Evolutionary conservation across 2,888 invertebrate genomes (phyloP).

Genomic region (Molorchus minor): DNA sequence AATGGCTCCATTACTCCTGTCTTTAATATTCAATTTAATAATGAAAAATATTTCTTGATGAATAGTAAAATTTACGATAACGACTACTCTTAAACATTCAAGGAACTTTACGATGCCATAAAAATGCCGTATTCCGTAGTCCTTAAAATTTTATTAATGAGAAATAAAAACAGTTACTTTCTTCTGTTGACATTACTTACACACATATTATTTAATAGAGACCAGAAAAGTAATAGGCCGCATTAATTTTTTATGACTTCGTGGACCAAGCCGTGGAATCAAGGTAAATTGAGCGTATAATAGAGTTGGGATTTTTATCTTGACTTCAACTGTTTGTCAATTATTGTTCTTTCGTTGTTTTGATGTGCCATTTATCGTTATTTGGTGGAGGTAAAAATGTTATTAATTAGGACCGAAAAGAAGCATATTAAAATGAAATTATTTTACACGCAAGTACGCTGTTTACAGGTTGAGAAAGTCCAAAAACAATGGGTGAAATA

Average conservation of each 20-base stretch:
- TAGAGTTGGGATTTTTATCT: neutral
- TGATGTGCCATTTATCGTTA: too few relatives aligned
- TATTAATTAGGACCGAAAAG: too few relatives aligned
- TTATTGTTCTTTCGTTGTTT: too few relatives aligned
- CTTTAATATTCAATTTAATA: slow-evolving; percentile 27
- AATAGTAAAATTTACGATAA: slow-evolving; percentile 35
- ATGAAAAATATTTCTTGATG: slow-evolving; percentile 32
- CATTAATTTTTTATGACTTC: slow-evolving; percentile 9
- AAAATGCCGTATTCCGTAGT: slow-evolving; percentile 35
- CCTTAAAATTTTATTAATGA: slow-evolving; percentile 40
- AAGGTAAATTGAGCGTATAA: slow-evolving; percentile 11
- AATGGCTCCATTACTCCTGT: slow-evolving; percentile 10
- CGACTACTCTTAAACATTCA: slow-evolving; percentile 30
- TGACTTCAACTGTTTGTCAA: neutral
- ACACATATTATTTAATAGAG: slow-evolving; percentile 19
- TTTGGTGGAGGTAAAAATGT: too few relatives aligned
- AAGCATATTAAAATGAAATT: too few relatives aligned
- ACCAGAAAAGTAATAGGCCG: slow-evolving; percentile 8
- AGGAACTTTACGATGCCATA: slow-evolving; percentile 28
- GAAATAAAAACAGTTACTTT: slow-evolving; percentile 33
- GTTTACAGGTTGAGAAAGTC: too few relatives aligned
- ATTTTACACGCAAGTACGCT: too few relatives aligned
- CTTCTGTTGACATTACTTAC: slow-evolving; percentile 26
- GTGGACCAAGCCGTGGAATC: neutral
- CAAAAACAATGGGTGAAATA: too few relatives aligned